Evolutionary conservation across 2,888 invertebrate genomes (phyloP), one percentile per base, ranked within the genome.

Genomic region (Cataglyphis altisquamis): DNA sequence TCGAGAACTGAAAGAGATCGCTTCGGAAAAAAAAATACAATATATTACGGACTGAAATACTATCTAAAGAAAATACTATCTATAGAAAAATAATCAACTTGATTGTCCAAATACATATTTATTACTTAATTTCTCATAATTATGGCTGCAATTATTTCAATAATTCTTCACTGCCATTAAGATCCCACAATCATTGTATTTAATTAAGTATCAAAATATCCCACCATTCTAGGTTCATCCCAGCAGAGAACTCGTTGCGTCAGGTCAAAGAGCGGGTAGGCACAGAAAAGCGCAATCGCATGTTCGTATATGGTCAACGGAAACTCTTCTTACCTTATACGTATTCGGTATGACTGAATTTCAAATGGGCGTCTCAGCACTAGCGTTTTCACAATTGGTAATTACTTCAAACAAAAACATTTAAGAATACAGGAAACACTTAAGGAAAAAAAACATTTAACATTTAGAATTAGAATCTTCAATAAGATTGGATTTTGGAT

Each of bases 321-420:
- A 98, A 94, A 97, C 98, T 0, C 95, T 99, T 88, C 97, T 98
- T 94, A 98, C 98, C 0, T 95, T 98, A 60, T 98, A 98, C 93
- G 98, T 98, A 41, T 98, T 98, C 93, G 98, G 98, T 5, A 97
- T 98, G 97, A 98, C 98, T 0, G 98, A 98, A 94, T 97, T 98
- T 93, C 98, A 98, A 92, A 96, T 97, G 74, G 98, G 98, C 0
- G 98, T 99, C 0, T 96, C 98, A 0, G 98, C 98, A 0, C 97
- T 99, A 1, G 98, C 98, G 0, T 99, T 98, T 95, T 98, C 98
- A 0, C 98, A 98, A 94, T 95, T 98, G 95, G 98, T 98, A 94
- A 95, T n/a, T 68, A 78, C 8, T 10, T 12, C 25, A 8, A 12
- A 0, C 9, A 63, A n/a, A 36, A 10, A 9, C 5, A 62, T 66